These are phyloP conservation scores for Hymenopus coronatus DNA, from an alignment of 2,888 invertebrate genomes.

Conservation along the genomic window DNA sequence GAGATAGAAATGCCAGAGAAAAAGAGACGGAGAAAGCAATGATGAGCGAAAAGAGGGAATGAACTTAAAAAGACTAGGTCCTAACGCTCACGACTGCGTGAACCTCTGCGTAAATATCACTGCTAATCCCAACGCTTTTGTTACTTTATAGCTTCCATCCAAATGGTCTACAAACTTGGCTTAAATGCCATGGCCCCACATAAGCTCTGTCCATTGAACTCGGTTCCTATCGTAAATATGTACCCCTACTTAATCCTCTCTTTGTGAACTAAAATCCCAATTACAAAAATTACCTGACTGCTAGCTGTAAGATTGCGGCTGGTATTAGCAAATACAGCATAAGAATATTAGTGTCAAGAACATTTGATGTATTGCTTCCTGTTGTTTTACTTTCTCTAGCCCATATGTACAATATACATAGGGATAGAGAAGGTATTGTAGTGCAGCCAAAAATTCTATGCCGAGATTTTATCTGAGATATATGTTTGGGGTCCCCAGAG, in stretches of 20 bases:
- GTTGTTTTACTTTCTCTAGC: too few species aligned
- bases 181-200: not conserved
- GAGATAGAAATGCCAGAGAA: not conserved
- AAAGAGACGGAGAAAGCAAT: not conserved
- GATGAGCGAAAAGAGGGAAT: not conserved
- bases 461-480: too few species aligned
- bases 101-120: not conserved
- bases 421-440: too few species aligned
- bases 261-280: not conserved
- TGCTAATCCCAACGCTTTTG: not conserved
- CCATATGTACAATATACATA: too few species aligned
- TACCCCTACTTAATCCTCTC: not conserved
- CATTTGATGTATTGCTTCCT: not conserved
- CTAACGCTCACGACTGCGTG: not conserved
- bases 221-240: not conserved
- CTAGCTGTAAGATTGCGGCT: not conserved
- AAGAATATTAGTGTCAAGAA: not conserved
- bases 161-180: not conserved
- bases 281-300: not conserved
- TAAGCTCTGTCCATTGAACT: not conserved
- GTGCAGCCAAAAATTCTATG: too few species aligned
- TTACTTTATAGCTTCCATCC: not conserved
- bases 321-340: not conserved
- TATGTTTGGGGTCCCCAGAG: too few species aligned
- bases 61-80: not conserved